phyloP scores from a whole-genome alignment of 2,888 invertebrate genomes.

The Hypena proboscidalis region DNA sequence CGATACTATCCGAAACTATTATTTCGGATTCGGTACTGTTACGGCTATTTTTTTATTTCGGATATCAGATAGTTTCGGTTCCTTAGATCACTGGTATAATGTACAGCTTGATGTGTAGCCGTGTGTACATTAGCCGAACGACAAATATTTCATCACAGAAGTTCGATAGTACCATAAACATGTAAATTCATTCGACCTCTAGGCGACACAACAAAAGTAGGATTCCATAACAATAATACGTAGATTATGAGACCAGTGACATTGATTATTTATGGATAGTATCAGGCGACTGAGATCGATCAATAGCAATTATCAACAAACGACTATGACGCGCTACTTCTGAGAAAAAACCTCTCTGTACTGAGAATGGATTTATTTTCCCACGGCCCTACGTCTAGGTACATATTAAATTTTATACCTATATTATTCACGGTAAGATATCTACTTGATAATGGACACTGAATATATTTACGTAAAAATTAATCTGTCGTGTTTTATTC shows the following conservation, averaged over 20 bases:
- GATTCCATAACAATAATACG: neutral
- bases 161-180: neutral
- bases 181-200: neutral
- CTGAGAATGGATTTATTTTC: conserved; percentile 54
- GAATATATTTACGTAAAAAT: no score
- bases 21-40: no score
- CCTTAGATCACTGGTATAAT: no score
- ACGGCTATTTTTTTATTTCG: no score
- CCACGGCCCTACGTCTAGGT: conserved; percentile 56
- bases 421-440: conserved; percentile 13
- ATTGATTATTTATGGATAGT: conserved; percentile 26
- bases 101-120: no score
- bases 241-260: conserved; percentile 22
- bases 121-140: no score
- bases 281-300: conserved; percentile 6
- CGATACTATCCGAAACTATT: no score
- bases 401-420: conserved; percentile 19
- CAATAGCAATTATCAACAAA: conserved; percentile 14
- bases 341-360: conserved; percentile 52
- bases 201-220: neutral
- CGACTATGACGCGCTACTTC: conserved; percentile 44
- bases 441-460: conserved; percentile 20
- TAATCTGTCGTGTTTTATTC: no score
- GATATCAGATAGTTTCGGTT: no score
- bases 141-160: no score